phyloP scores from a whole-genome alignment of 2,888 invertebrate species.

The Scaptomyza cyrtandrae region DNA sequence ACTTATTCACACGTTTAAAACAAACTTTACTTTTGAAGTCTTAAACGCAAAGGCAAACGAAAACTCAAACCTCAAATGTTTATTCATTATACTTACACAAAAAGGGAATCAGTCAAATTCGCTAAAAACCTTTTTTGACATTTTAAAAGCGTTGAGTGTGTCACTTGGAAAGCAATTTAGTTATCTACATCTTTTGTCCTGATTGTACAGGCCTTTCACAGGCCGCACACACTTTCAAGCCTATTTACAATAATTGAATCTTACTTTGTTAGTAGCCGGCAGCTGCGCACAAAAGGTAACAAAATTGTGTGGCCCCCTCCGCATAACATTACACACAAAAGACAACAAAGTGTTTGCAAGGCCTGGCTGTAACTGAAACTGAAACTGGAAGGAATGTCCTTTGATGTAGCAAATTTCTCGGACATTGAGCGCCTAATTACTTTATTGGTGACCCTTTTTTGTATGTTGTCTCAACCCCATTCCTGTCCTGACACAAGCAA shows the following conservation, averaged over 20 bases:
- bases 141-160: conserved; percentile 46
- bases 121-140: conserved; percentile 32
- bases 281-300: conserved; percentile 58
- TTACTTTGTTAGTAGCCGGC: conserved; percentile 48
- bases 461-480: conserved; percentile 11
- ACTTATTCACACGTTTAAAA: too few relatives aligned
- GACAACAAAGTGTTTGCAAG: conserved; percentile 29
- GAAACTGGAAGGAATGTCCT: conserved; percentile 41
- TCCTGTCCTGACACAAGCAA: neutral
- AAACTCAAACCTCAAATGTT: conserved; percentile 14
- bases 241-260: conserved; percentile 70
- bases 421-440: conserved; percentile 80
- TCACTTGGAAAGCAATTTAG: conserved; percentile 59
- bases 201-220: conserved; percentile 42
- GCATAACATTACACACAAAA: conserved; percentile 57
- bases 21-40: neutral
- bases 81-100: conserved; percentile 26
- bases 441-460: conserved; percentile 78
- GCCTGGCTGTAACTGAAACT: conserved; percentile 10
- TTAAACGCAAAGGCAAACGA: neutral
- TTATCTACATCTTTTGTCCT: conserved; percentile 56
- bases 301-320: conserved; percentile 21
- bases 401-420: conserved; percentile 79
- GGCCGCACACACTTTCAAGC: conserved; percentile 46
- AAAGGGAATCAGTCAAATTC: conserved; percentile 55